Evolutionary conservation across 2,113 vertebrate genomes (phyloP), one percentile per base, ranked within the genome.

Genomic region (Verasper variegatus): DNA sequence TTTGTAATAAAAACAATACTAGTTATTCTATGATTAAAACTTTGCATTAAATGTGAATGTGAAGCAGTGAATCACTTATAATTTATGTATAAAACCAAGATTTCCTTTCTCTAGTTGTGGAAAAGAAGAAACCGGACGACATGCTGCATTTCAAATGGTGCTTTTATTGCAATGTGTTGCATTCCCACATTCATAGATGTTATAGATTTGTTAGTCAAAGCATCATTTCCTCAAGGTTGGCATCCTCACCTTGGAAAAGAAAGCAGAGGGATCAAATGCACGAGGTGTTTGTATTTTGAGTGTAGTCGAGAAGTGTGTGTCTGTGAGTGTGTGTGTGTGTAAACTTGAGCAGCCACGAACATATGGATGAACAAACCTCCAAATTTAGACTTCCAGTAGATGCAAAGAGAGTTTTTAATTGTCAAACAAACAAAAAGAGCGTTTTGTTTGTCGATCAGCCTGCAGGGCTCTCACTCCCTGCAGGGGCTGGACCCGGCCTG

Each of bases 151-250:
- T 94, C 89, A 92, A 92, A 95, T 92, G 93, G 94, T 95, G 94
- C 92, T 95, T 95, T 95, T 95, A 95, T 95, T 94, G 94, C 94
- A 95, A 94, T 95, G 94, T 95, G 93, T 94, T 93, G 93, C 93
- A 95, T 94, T 95, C 93, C 94, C 93, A 95, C 94, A 95, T 95
- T 95, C 94, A 94, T 93, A 93, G 94, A 95, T 95, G 94, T 95
- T 95, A 93, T 91, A 94, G 93, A 92, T 92, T 92, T 94, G 94
- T 95, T 95, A 95, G 94, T 95, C 92, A 94, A 94, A 94, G 92
- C 92, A 93, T 94, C 82, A 92, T 93, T 93, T 94, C 88, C 90
- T 92, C 92, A 92, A 94, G 89, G 94, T 93, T 87, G 91, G 91
- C 86, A 89, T 92, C 90, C 86, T 90, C 89, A 94, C 89, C 91